Evolutionary conservation across 1,140 invertebrate species (phyloP).

Genomic region (Cyrtorhinus lividipennis): DNA sequence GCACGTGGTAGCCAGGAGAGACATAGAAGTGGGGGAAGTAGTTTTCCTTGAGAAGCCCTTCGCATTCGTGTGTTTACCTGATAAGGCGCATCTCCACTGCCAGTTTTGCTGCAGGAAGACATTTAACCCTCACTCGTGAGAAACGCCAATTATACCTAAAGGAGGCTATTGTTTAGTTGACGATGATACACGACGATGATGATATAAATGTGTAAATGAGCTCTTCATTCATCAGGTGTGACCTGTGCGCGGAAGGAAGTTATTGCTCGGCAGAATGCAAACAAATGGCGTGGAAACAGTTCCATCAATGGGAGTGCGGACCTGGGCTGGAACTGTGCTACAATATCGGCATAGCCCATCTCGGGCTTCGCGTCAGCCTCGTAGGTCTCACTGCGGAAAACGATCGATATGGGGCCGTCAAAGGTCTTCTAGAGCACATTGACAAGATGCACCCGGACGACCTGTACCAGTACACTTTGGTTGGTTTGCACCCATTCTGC

Average conservation of each 20-base stretch:
- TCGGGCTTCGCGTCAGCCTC: slow-evolving; percentile 49
- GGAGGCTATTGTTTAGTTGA: too few relatives aligned
- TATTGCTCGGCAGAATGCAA: slow-evolving; percentile 53
- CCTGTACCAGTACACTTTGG: slow-evolving; percentile 47
- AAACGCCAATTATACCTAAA: too few relatives aligned
- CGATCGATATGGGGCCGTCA: slow-evolving; percentile 32
- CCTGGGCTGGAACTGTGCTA: slow-evolving; percentile 44
- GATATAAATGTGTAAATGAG: too few relatives aligned
- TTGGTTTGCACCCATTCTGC: too few relatives aligned
- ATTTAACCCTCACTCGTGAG: slow-evolving; percentile 35
- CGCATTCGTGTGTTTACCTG: slow-evolving; percentile 41
- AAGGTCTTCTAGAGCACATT: slow-evolving; percentile 44
- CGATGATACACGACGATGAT: too few relatives aligned
- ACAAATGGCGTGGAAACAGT: slow-evolving; percentile 38
- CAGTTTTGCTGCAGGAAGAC: slow-evolving; percentile 38
- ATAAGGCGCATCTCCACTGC: slow-evolving; percentile 34
- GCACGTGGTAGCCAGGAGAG: slow-evolving; percentile 36
- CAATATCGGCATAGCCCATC: slow-evolving; percentile 59
- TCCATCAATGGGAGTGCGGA: slow-evolving; percentile 62
- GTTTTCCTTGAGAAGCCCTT: slow-evolving; percentile 57
- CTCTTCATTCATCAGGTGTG: too few relatives aligned
- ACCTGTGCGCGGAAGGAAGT: slow-evolving; percentile 41
- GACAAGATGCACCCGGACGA: slow-evolving; percentile 42
- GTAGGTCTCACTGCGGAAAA: slow-evolving; percentile 23
- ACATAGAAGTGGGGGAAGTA: slow-evolving; percentile 44